A percentile compares a stretch with the other conserved stretches of the same genome.
phyloP scores from a whole-genome alignment of 2,888 invertebrate genomes.

The Cosmorhoe ocellata region DNA sequence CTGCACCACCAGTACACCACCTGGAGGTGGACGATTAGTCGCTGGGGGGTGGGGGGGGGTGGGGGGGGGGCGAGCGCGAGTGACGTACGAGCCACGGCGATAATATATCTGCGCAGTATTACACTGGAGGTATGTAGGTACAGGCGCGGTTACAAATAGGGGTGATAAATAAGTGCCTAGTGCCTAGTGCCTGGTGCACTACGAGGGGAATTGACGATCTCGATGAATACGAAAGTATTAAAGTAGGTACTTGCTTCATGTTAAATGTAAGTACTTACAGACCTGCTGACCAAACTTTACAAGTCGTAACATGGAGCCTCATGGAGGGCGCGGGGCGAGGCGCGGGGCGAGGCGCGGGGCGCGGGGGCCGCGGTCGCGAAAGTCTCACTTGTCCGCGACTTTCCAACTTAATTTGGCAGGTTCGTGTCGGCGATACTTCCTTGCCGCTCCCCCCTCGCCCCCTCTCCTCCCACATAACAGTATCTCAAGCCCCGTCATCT shows the following conservation, averaged over 20 bases:
- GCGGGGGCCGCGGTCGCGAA: no score
- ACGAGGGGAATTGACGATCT: no score
- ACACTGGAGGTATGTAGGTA: background rate
- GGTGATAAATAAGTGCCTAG: no score
- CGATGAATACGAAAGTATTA: no score
- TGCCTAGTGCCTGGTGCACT: no score
- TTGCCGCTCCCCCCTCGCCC: background rate
- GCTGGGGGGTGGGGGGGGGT: background rate
- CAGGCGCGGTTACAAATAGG: no score
- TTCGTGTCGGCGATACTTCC: slow-evolving; percentile 15
- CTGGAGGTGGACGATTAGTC: slow-evolving; percentile 4
- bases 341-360: no score
- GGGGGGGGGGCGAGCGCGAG: background rate
- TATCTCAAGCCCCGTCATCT: slow-evolving; percentile 13
- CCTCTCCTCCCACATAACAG: slow-evolving; percentile 12
- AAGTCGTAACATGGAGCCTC: no score
- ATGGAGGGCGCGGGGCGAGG: no score
- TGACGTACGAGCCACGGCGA: background rate
- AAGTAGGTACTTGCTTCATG: no score
- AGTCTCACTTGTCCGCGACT: background rate
- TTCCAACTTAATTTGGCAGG: slow-evolving; percentile 14
- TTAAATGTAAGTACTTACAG: no score
- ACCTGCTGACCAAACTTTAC: no score
- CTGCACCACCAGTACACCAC: background rate
- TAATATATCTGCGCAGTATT: background rate